phyloP scores from a whole-genome alignment of 2,888 invertebrate genomes.

The Pseudoips prasinana region DNA sequence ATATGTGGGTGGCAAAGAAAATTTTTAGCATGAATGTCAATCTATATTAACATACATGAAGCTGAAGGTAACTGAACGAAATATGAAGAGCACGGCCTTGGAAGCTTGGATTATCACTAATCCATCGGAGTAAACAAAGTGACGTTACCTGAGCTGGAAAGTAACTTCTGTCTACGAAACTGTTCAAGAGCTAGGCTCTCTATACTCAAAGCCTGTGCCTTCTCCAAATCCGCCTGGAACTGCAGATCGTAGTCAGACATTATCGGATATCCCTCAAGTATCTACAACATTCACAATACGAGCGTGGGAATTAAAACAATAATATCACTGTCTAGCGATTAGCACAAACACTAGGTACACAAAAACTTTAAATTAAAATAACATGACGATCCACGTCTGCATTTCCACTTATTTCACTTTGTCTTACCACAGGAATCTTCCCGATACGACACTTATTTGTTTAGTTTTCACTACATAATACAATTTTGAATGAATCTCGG shows the following conservation, averaged over 20 bases:
- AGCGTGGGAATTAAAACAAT: constrained; percentile 60
- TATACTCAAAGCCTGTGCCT: constrained; percentile 92
- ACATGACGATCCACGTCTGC: constrained; percentile 30
- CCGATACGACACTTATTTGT: constrained; percentile 40
- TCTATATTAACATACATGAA: constrained; percentile 21
- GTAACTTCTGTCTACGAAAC: constrained; percentile 87
- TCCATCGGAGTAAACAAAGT: constrained; percentile 58
- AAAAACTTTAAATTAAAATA: constrained; percentile 41
- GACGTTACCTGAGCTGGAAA: constrained; percentile 71
- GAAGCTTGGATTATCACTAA: constrained; percentile 26
- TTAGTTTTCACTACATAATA: constrained; percentile 55
- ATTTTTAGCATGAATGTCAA: constrained; percentile 15
- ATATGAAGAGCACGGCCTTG: constrained; percentile 22
- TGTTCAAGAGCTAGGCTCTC: constrained; percentile 93
- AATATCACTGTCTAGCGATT: constrained; percentile 45
- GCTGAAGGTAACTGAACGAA: constrained; percentile 13
- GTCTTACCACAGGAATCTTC: constrained; percentile 48
- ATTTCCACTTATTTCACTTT: constrained; percentile 23
- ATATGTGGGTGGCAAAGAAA: constrained; percentile 23
- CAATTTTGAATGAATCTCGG: constrained; percentile 38
- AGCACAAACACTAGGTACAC: constrained; percentile 38
- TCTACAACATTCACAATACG: constrained; percentile 54
- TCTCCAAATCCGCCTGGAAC: constrained; percentile 93
- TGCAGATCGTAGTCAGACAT: constrained; percentile 89
- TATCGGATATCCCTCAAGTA: constrained; percentile 48